Evolutionary conservation across 2,113 vertebrate genomes (phyloP), one percentile per base, ranked within the genome.

Genomic region (Oryzias woworae): DNA sequence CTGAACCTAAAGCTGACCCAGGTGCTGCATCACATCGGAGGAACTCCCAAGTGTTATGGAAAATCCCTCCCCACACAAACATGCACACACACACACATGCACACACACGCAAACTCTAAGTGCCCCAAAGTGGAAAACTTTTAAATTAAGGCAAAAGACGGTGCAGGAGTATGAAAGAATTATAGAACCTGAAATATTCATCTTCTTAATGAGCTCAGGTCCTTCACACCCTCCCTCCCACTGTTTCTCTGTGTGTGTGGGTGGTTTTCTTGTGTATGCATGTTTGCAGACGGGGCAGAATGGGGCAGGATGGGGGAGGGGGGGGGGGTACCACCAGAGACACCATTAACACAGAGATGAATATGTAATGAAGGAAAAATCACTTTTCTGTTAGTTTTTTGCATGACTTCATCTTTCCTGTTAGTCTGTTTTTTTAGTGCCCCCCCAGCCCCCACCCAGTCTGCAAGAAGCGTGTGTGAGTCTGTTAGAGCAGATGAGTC

Each of bases 171-270:
- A 89, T 91, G 79, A 91, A 91, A 90, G 82, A 92, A 91, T 92
- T 89, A 91, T 91, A 90, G 23, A 89, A 90, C 63, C 88, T 93
- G 71, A 90, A 92, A 89, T 77, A 90, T 90, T 90, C 58, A 90
- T 80, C 73, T 79, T 83, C 83, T 89, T 92, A 91, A 91, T 92
- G 88, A 91, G 87, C 83, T 63, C 65, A 54, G 74, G 74, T 84
- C 75, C 86, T 86, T 71, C 45, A 70, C 82, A 76, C 75, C 68
- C 64, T 48, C 41, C 20, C 47, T 62, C 68, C 61, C 71, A 57
- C 55, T 22, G 55, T 45, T 48, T 28, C 50, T 54, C 26, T 48
- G 10, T 48, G 28, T 58, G 43, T 31, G 36, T 57, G 45, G 62
- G 53, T 72, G 23, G 15, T 28, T 54, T 28, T n/a, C 24, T 23